phyloP scores from a whole-genome alignment of 2,113 vertebrate genomes.

The Electrona antarctica region DNA sequence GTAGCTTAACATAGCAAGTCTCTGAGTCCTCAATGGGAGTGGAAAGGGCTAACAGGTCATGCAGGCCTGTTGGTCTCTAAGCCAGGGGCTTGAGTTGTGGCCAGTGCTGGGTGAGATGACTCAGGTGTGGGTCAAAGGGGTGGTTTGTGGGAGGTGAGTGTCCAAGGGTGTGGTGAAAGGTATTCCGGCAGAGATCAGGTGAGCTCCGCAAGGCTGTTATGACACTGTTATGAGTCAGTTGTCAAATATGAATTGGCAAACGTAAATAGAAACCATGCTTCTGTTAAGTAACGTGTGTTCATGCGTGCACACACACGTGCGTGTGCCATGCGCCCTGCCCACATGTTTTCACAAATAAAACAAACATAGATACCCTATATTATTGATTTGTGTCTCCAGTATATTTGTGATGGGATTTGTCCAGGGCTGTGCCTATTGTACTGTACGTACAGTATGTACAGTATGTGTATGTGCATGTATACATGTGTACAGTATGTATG shows the following conservation, averaged over 20 bases:
- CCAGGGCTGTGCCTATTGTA: too few species aligned
- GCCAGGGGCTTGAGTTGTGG: conserved; percentile 22
- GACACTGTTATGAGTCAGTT: conserved; percentile 46
- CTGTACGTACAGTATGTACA: too few species aligned
- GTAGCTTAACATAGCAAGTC: conserved; percentile 3
- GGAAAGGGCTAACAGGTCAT: background rate
- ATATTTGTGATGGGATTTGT: too few species aligned
- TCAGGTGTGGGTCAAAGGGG: conserved; percentile 33
- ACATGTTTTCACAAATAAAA: background rate
- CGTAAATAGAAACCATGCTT: conserved; percentile 17
- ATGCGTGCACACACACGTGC: background rate
- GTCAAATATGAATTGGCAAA: conserved; percentile 20
- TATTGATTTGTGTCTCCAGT: too few species aligned
- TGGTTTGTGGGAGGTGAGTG: conserved; percentile 37
- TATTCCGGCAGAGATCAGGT: conserved; percentile 37
- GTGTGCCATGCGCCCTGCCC: background rate
- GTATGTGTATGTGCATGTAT: background rate
- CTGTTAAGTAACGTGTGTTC: conserved; percentile 40
- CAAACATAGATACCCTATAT: too few species aligned
- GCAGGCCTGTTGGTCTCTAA: conserved; percentile 8
- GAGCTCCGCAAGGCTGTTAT: conserved; percentile 29
- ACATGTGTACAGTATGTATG: background rate
- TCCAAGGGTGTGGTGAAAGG: conserved; percentile 61
- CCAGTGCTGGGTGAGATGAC: conserved; percentile 40
- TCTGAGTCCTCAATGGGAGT: background rate